Evolutionary conservation across 2,113 vertebrate species (phyloP), one percentile per base, ranked within the genome.

Genomic region (Isurus oxyrinchus): DNA sequence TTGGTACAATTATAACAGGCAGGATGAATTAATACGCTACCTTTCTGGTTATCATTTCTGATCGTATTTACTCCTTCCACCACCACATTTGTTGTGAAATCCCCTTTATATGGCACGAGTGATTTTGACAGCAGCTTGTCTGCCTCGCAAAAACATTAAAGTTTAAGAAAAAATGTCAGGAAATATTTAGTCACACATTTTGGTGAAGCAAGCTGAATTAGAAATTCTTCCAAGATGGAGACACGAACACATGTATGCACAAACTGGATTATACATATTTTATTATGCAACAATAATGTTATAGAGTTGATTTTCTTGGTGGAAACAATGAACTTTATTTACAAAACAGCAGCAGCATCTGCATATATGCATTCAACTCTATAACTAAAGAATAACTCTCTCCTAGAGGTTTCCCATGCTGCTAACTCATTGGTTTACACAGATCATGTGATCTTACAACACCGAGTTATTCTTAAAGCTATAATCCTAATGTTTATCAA

Each of bases 21-120:
- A 40, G 59, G 59, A 59, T 94, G 35, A 94, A 94, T 94, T 94
- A 94, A 94, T 94, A 94, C 66, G n/a, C 35, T 23, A 63, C n/a
- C 90, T 53, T 27, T 4, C 53, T 55, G 94, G 66, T 67, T 72
- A 49, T 72, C 49, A 1, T 59, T 61, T 61, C 81, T 84, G 81
- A 44, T 84, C 81, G 63, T 63, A n/a, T 14, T 94, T 44, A 49
- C 35, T 94, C 61, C 61, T 94, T 61, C 31, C 19, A 44, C 5
- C 13, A 23, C 16, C 2, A n/a, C 59, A 23, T 94, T 63, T 63
- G 2, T 61, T 90, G 14, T 19, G 3, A 6, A n/a, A 40, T 93
- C 11, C 87, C 86, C 23, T 57, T 90, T 35, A 19, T 35, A 91
- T 35, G 19, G 55, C 25, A 21, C 21, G 40, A 23, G 5, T 0